Base-by-base conservation (phyloP, 2,797 vertebrate species). In the Typhlichthys eigenmanni region DNA sequence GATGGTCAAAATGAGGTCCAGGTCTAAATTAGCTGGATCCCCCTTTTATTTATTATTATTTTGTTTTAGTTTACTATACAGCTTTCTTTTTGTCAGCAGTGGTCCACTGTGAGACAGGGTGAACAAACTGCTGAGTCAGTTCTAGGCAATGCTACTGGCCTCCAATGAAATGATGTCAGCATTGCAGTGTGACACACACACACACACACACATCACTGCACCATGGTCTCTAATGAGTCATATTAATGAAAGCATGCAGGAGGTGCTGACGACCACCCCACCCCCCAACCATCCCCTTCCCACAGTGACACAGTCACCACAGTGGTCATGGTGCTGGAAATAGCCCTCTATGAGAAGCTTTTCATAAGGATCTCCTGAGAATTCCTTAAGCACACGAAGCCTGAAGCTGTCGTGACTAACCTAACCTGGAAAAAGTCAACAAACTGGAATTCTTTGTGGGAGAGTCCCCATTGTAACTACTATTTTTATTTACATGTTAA, bases 341-440 rank as follows among this genome's bases (percentile, higher is more conserved):
- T 88, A 91, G 3, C 76, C 80, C 51, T 83, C 85, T 86, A 85
- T 79, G 62, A 82, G 79, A 85, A 70, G 5, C 72, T 81, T 87
- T 69, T 64, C 72, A 78, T 74, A 65, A 85, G 73, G 69, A 68
- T 69, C 72, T 53, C 38, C 64, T 10, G 56, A 54, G 52, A 2
- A 76, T 76, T 76, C 78, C 75, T 78, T 78, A 82, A 83, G 84
- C 80, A 80, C 62, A 79, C 78, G 59, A 63, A 79, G 38, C 48
- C 48, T 62, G 13, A 13, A 13, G 72, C 84, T 63, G 69, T 63
- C 47, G 5, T 62, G n/a, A 61, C 59, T 61, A 62, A 54, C 17
- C 17, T 53, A 56, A 68, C 72, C 64, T 12, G 34, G 34, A 38
- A 38, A 8, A 8, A 24, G 0, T 24, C 24, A 24, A 24, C 24